Evolutionary conservation across 2,113 vertebrate genomes (phyloP).

Genomic region (Aspiorhynchus laticeps): DNA sequence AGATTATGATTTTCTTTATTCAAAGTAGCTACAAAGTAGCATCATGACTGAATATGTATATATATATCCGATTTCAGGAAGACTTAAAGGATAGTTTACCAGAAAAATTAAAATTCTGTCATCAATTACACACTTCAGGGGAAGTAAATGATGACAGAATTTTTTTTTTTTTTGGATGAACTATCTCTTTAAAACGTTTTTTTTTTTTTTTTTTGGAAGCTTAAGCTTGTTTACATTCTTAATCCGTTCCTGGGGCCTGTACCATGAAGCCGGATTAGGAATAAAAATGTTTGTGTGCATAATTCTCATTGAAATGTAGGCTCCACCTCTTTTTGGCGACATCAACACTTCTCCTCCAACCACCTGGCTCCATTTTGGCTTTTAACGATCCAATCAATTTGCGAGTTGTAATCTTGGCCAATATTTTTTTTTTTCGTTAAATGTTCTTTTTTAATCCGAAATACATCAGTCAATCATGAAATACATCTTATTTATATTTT

Average conservation of each 20-base stretch:
- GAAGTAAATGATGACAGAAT: background rate
- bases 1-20: constrained; percentile 24
- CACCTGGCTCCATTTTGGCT: background rate
- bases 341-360: background rate
- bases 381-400: background rate
- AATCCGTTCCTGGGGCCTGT: background rate
- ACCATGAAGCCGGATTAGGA: no score
- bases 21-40: background rate
- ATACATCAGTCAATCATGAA: background rate
- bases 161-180: background rate
- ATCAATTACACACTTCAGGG: background rate
- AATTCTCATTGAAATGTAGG: background rate
- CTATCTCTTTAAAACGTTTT: background rate
- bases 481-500: background rate
- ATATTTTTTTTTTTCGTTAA: background rate
- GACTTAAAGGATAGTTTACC: background rate
- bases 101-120: background rate
- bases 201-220: background rate
- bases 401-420: background rate
- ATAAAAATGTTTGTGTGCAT: constrained; percentile 8
- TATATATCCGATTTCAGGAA: background rate
- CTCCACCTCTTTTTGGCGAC: background rate
- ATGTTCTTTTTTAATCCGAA: background rate
- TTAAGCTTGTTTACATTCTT: background rate
- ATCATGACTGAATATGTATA: background rate